These are phyloP conservation scores for Microcebus jonahi DNA, from an alignment of 2,113 vertebrate species.

Conservation along the genomic window DNA sequence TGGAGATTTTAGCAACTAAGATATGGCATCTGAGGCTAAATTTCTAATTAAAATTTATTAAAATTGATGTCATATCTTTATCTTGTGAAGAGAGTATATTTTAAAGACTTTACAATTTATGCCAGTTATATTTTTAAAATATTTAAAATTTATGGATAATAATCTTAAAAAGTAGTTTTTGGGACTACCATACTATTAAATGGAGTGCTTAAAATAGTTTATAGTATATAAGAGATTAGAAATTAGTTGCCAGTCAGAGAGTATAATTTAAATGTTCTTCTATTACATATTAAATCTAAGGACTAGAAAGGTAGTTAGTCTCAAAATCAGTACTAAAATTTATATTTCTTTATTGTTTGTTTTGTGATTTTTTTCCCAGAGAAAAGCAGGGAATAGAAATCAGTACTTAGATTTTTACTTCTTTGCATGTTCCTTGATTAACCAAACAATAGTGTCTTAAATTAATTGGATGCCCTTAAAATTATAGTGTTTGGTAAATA, in stretches of 20 bases:
- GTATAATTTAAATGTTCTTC: not conserved
- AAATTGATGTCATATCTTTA: not conserved
- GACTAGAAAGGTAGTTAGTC: not conserved
- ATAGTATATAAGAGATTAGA: not conserved
- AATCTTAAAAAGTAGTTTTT: not conserved
- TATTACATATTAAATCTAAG: not conserved
- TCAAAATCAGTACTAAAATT: not conserved
- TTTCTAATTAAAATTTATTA: not conserved
- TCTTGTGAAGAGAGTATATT: not conserved
- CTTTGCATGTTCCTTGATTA: not conserved
- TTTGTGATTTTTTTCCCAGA: not conserved
- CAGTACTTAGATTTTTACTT: not conserved
- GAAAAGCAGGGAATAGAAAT: not conserved
- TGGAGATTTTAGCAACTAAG: not conserved
- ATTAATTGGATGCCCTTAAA: not conserved
- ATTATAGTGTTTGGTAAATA: not conserved
- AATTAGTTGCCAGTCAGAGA: not conserved
- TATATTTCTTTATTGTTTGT: not conserved
- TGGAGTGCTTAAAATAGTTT: not conserved
- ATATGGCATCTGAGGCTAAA: not conserved
- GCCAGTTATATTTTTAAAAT: not conserved
- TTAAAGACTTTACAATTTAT: not conserved
- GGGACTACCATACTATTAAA: not conserved
- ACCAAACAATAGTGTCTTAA: not conserved
- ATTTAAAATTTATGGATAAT: not conserved